These are phyloP conservation scores for Diplolepis rosae DNA, from an alignment of 2,888 invertebrate genomes.

Conservation along the genomic window DNA sequence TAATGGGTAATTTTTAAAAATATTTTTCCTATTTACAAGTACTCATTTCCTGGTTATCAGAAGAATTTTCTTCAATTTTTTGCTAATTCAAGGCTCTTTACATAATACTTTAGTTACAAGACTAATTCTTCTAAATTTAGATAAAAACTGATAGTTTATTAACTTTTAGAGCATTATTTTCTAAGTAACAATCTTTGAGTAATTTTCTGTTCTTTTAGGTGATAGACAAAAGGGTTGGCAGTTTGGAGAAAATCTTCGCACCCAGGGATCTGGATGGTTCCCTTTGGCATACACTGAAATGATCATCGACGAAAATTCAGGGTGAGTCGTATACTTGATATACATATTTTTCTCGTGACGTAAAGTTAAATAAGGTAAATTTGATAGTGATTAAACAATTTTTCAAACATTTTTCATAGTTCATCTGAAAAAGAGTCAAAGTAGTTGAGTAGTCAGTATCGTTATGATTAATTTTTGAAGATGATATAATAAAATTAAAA, in stretches of 20 bases:
- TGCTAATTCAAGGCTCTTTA: background rate
- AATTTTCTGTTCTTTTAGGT: conserved; percentile 70
- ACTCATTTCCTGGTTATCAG: conserved; percentile 18
- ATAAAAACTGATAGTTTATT: background rate
- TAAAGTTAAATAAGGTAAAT: background rate
- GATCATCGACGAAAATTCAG: conserved; percentile 80
- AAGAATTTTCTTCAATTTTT: background rate
- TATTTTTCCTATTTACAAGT: conserved; percentile 15
- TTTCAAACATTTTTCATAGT: too few species aligned
- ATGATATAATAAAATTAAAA: too few species aligned
- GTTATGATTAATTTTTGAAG: too few species aligned
- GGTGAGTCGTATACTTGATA: conserved; percentile 73
- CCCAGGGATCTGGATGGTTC: conserved; percentile 96
- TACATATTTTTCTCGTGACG: too few species aligned
- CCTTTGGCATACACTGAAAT: conserved; percentile 94
- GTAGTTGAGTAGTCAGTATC: too few species aligned
- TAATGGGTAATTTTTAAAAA: conserved; percentile 78
- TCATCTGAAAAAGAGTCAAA: too few species aligned
- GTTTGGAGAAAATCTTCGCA: conserved; percentile 94
- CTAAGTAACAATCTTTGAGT: background rate
- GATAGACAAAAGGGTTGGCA: conserved; percentile 97
- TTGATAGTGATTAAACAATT: too few species aligned
- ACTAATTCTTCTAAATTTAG: background rate
- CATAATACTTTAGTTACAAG: background rate
- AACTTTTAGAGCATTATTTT: too few species aligned